phyloP scores from a whole-genome alignment of 2,113 vertebrate species.

The Platycercus adscitus region DNA sequence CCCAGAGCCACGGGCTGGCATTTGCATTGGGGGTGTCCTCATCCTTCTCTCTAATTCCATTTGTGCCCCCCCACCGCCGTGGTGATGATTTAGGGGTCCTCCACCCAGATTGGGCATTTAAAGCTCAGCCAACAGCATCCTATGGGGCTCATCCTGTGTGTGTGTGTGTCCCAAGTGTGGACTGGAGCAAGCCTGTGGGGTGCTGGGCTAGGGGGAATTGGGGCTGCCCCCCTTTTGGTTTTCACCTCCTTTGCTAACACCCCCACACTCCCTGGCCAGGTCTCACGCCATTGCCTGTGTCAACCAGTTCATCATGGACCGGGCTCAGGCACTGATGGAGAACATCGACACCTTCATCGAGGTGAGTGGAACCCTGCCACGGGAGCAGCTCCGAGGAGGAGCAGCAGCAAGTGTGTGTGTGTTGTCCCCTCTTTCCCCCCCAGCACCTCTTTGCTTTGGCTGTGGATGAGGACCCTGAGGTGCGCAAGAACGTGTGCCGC shows the following conservation, averaged over 20 bases:
- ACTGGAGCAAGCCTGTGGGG: too few relatives aligned
- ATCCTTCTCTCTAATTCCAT: neutral
- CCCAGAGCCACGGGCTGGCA: too few relatives aligned
- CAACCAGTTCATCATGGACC: slow-evolving; percentile 95
- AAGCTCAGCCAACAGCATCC: neutral
- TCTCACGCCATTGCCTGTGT: slow-evolving; percentile 95
- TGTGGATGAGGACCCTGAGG: slow-evolving; percentile 91
- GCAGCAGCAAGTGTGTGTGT: neutral
- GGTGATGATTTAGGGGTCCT: neutral
- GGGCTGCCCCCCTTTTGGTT: neutral
- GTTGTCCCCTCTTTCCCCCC: neutral
- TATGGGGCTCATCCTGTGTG: neutral
- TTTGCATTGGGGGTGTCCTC: neutral
- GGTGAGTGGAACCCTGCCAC: slow-evolving; percentile 64
- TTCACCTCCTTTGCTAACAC: neutral
- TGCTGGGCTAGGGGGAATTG: too few relatives aligned
- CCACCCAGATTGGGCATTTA: too few relatives aligned
- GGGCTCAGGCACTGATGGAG: slow-evolving; percentile 95
- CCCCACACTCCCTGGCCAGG: neutral
- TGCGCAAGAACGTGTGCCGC: slow-evolving; percentile 92
- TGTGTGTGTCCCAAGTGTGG: neutral
- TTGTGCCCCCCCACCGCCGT: too few relatives aligned
- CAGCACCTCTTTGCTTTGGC: slow-evolving; percentile 93
- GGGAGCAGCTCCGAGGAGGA: too few relatives aligned
- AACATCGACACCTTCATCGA: slow-evolving; percentile 97